Evolutionary conservation across 2,797 vertebrate genomes (phyloP), one percentile per base, ranked within the genome.

Genomic region (Karalla daura): DNA sequence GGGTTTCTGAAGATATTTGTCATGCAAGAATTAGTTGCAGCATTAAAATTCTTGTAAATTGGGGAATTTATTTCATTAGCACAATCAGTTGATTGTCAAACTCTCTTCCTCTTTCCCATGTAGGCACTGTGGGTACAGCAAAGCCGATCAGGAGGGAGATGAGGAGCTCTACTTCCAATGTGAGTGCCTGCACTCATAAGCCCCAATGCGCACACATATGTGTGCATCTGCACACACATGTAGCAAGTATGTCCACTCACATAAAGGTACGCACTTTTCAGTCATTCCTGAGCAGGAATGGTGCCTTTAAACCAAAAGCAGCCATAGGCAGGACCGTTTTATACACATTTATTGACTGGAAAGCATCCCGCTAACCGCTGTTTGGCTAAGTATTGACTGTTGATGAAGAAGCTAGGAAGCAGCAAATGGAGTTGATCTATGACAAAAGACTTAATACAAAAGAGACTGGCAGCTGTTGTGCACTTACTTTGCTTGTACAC

Each of bases 161-260:
- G 98, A 99, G 91, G 98, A 99, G 85, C 97, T 99, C 83, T 98
- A 99, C 93, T 99, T 99, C 92, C 98, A 99, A 93, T 99, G 98
- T 99, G 96, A 99, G 98, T 97, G 88, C 93, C 93, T 87, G 81
- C 91, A 67, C 78, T 90, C 89, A 86, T 91, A 86, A 84, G 40
- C 58, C 64, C 69, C 60, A 18, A 56, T 40, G 44, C 40, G 51
- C 54, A 58, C 55, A 61, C 8, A 14, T 12, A 37, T 12, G 18
- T n/a, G 27, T 20, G 36, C 15, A 12, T 67, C 4, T n/a, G 59
- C 51, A 59, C 49, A 30, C 18, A 33, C 14, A 58, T n/a, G 35
- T 12, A 60, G 33, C 64, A 41, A 23, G 28, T 30, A 30, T 30
- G 28, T 30, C n/a, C 28, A 33, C 45, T 33, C 41, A 36, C 45